Conservation (phyloP, 2,797 vertebrate genomes). For the Prionace glauca region DNA sequence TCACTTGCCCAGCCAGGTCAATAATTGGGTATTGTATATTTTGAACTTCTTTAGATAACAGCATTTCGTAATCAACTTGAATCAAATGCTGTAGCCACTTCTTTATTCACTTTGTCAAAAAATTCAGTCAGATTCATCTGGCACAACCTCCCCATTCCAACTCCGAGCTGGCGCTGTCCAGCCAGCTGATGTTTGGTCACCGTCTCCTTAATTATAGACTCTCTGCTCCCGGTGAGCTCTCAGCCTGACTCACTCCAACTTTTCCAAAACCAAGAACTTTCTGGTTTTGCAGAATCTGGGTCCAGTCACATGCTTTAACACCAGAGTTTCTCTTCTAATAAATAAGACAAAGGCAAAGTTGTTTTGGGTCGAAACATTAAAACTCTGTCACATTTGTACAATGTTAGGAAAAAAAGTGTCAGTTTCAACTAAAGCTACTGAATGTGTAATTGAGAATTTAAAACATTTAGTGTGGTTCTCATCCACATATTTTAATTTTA, state of each 20-base stretch:
- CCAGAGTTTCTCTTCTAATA: background rate
- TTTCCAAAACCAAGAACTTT: background rate
- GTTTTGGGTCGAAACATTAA: background rate
- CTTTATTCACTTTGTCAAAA: too few relatives aligned
- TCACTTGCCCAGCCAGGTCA: too few relatives aligned
- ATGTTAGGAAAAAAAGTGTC: background rate
- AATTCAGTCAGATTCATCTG: too few relatives aligned
- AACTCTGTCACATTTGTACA: background rate
- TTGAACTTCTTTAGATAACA: too few relatives aligned
- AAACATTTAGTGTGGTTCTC: background rate
- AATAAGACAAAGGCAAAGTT: background rate
- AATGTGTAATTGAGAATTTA: background rate
- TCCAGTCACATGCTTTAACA: background rate
- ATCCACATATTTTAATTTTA: background rate
- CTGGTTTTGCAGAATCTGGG: background rate
- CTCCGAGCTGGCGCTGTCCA: too few relatives aligned
- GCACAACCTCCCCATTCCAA: too few relatives aligned
- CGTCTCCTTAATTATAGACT: too few relatives aligned
- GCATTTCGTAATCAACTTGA: too few relatives aligned
- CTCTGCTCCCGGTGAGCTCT: background rate
- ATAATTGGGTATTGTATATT: too few relatives aligned
- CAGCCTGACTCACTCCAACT: background rate
- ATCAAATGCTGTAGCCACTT: too few relatives aligned
- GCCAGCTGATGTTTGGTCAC: too few relatives aligned
- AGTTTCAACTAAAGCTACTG: background rate